Conservation (phyloP, 2,888 invertebrate species). For the Marronus borbonicus region DNA sequence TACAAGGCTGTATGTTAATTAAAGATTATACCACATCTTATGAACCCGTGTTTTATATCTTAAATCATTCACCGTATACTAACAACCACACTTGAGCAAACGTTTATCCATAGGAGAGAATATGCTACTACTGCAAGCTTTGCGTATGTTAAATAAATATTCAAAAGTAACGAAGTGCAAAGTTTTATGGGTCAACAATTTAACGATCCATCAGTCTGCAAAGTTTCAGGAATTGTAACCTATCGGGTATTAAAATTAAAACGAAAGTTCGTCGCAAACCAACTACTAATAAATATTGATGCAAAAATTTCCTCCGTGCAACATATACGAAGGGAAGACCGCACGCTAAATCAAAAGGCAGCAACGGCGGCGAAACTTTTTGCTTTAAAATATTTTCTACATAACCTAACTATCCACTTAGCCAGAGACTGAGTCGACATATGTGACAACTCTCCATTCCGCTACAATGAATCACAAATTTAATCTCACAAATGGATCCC, state of each 20-base stretch:
- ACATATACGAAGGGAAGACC: constrained; percentile 40
- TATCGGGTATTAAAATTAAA: constrained; percentile 39
- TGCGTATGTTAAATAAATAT: constrained; percentile 25
- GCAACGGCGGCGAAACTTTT: constrained; percentile 60
- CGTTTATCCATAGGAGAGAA: neutral
- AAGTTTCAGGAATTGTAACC: constrained; percentile 36
- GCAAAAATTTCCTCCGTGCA: constrained; percentile 25
- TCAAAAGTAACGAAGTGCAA: constrained; percentile 3
- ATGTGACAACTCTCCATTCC: constrained; percentile 77
- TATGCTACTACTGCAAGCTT: neutral
- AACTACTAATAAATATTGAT: constrained; percentile 52
- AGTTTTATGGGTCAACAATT: constrained; percentile 42
- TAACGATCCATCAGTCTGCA: constrained; percentile 41
- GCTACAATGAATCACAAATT: constrained; percentile 76
- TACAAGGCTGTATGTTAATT: no score
- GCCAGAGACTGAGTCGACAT: constrained; percentile 72
- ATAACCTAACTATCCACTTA: constrained; percentile 70
- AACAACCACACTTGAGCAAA: no score
- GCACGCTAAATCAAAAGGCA: constrained; percentile 62
- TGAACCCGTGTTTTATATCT: no score
- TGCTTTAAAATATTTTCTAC: constrained; percentile 69
- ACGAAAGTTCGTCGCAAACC: constrained; percentile 31
- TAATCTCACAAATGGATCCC: constrained; percentile 82
- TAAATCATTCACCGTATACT: no score
- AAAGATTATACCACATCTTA: no score